These are phyloP conservation scores for Scaptomyza pallida DNA, from an alignment of 1,140 invertebrate species.

Conservation along the genomic window DNA sequence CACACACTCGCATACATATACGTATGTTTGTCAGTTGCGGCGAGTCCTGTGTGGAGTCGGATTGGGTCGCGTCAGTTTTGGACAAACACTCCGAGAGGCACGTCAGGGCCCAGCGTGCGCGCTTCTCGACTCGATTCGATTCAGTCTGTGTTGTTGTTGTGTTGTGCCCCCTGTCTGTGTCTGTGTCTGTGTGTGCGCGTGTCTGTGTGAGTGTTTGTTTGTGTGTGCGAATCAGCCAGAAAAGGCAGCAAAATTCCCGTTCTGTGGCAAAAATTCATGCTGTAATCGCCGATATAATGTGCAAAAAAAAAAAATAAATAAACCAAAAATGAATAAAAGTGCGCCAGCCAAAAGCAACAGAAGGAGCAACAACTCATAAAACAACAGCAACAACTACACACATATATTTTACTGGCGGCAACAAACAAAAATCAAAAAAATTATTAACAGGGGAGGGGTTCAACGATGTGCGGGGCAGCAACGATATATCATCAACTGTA, in stretches of 20 bases:
- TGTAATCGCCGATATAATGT: slow-evolving; percentile 60
- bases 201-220: slow-evolving; percentile 33
- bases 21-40: slow-evolving; percentile 5
- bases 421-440: slow-evolving; percentile 34
- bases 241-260: slow-evolving; percentile 57
- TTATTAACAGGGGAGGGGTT: background rate
- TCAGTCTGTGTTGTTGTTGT: slow-evolving; percentile 49
- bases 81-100: slow-evolving; percentile 83
- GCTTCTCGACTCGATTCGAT: slow-evolving; percentile 76
- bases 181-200: slow-evolving; percentile 49
- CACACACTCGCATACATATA: slow-evolving; percentile 1
- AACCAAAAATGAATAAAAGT: slow-evolving; percentile 46
- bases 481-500: slow-evolving; percentile 51
- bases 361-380: slow-evolving; percentile 18
- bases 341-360: background rate
- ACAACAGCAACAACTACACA: slow-evolving; percentile 26
- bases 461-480: slow-evolving; percentile 30
- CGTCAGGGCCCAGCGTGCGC: slow-evolving; percentile 76
- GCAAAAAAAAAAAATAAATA: slow-evolving; percentile 33
- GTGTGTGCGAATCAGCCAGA: slow-evolving; percentile 35
- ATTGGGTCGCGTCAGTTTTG: slow-evolving; percentile 67
- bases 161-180: slow-evolving; percentile 45
- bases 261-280: slow-evolving; percentile 66
- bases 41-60: slow-evolving; percentile 48
- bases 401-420: too few relatives aligned